Base-by-base conservation (phyloP, 2,888 invertebrate species). In the Pollenia amentaria region DNA sequence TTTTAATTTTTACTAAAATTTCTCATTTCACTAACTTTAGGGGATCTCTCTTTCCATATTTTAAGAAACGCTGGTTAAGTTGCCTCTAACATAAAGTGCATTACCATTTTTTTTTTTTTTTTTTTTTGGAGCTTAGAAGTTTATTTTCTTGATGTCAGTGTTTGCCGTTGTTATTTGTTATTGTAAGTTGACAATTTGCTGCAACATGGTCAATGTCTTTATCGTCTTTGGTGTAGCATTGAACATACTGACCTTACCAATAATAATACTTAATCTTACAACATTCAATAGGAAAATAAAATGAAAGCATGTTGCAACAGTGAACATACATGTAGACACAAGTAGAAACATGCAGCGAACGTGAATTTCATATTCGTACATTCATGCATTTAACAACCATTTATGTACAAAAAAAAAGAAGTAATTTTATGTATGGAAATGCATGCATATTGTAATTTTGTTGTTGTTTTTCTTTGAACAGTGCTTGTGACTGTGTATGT, bases 171-270 rank as follows among this genome's bases (percentile, higher is more conserved):
- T 55, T 64, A 16, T n/a, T 53, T 53, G 16, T 53, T 29, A 46
- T 42, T 40, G 38, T 73, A 55, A 78, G 78, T 84, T 84, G 84
- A 84, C 84, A 84, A 84, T 84, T 72, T 84, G 78, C 67, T 75
- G 81, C 62, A 46, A 84, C 80, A 83, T 87, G 87, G 85, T 84
- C 83, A 83, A 80, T 85, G 79, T 85, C 79, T 83, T 80, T 82
- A 76, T 84, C 84, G 78, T 87, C 82, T 81, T 85, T 42, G 73
- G 55, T 62, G 57, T 72, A 80, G 84, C 80, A 83, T 85, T 85
- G 83, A 87, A 80, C 84, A 77, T 77, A 84, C 80, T 84, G 84
- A 87, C 84, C 87, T 87, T 84, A 84, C 87, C 87, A 84, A 77
- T 75, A 85, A 70, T 77, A 60, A 67, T 21, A 73, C 78, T 73